These are phyloP conservation scores for Rhinogobio ventralis DNA, from an alignment of 2,797 vertebrate species.

Conservation along the genomic window DNA sequence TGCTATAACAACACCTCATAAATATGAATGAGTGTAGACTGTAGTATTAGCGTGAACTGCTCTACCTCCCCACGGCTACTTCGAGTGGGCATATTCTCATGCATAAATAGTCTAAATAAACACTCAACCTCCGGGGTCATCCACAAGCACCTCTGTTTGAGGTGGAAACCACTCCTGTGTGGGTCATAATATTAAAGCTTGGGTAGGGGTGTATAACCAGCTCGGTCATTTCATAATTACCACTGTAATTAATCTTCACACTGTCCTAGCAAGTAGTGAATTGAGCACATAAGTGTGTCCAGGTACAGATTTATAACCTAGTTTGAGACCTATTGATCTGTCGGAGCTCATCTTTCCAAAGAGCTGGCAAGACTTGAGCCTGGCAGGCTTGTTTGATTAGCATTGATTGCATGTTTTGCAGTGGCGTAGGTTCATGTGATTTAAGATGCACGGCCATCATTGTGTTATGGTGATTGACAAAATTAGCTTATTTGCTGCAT, in stretches of 20 bases:
- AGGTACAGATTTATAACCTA: slow-evolving; percentile 14
- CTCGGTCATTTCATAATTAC: slow-evolving; percentile 36
- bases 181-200: slow-evolving; percentile 36
- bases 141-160: slow-evolving; percentile 43
- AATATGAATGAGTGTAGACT: slow-evolving; percentile 43
- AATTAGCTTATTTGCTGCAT: not conserved
- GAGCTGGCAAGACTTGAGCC: slow-evolving; percentile 1
- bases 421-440: not conserved
- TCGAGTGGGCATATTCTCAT: slow-evolving; percentile 12
- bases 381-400: not conserved
- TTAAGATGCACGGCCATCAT: slow-evolving; percentile 19
- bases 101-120: slow-evolving; percentile 26
- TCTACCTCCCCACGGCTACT: slow-evolving; percentile 17
- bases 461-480: slow-evolving; percentile 1
- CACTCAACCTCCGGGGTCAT: not conserved
- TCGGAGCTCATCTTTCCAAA: not conserved
- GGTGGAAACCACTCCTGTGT: slow-evolving; percentile 33
- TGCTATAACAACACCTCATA: slow-evolving; percentile 40
- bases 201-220: slow-evolving; percentile 20
- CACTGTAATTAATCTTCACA: slow-evolving; percentile 37
- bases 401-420: slow-evolving; percentile 41
- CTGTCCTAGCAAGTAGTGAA: not conserved
- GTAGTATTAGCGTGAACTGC: slow-evolving; percentile 28
- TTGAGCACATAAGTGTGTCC: not conserved
- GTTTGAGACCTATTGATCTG: slow-evolving; percentile 26